Percentiles rank a stretch among this genome's conserved stretches.
phyloP scores from a whole-genome alignment of 2,888 invertebrate species.

The Hyles lineata region DNA sequence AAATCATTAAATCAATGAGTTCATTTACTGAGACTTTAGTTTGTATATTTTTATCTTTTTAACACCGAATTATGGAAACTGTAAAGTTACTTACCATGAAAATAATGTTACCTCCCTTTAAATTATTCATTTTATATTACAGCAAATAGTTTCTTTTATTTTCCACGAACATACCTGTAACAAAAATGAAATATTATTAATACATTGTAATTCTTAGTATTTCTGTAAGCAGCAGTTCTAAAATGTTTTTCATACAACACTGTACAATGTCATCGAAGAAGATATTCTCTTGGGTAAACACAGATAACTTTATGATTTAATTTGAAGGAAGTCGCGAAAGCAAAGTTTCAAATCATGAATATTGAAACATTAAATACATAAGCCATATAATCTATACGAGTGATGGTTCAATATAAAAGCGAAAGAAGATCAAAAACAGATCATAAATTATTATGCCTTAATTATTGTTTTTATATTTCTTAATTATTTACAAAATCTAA shows the following conservation, averaged over 20 bases:
- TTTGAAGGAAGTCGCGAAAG: constrained; percentile 11
- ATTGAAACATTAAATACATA: constrained; percentile 18
- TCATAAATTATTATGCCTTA: neutral
- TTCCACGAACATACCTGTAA: constrained; percentile 4
- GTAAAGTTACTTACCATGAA: neutral
- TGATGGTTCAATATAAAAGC: neutral
- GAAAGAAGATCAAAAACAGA: neutral
- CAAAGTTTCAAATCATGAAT: constrained; percentile 23
- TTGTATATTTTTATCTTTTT: no score
- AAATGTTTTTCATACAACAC: no score
- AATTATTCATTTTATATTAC: neutral
- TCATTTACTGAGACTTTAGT: no score
- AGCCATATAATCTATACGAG: neutral
- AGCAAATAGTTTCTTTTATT: neutral
- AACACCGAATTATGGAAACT: no score
- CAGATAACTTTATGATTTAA: constrained; percentile 7
- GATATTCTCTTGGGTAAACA: neutral
- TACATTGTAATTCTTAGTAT: neutral
- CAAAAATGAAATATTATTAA: neutral
- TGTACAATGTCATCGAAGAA: neutral
- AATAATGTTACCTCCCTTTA: neutral
- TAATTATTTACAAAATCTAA: no score
- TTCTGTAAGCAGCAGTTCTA: neutral
- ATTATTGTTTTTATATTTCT: neutral
- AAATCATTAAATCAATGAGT: no score